phyloP scores from a whole-genome alignment of 1,140 invertebrate species.

The Caenorhabditis elegans region WBcel235 BX284605.5:6595001-6595500 shows the following conservation, averaged over 20 bases:
- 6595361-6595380: neutral
- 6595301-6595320: neutral
- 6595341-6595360: neutral
- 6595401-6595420: too few species aligned
- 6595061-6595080: neutral
- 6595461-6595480: too few species aligned
- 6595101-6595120: neutral
- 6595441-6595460: too few species aligned
- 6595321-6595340: neutral
- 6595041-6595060: neutral
- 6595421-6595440: too few species aligned
- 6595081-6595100: neutral
- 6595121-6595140: neutral
- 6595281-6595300: neutral
- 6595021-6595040: neutral
- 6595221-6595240: neutral
- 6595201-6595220: neutral
- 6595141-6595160: neutral
- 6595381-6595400: neutral
- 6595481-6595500: too few species aligned
- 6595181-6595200: neutral
- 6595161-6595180: neutral
- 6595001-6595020: constrained; percentile 32
- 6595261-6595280: neutral
- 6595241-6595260: neutral